Base-by-base conservation (phyloP, 2,797 vertebrate species). In the Sitta carolinensis region DNA sequence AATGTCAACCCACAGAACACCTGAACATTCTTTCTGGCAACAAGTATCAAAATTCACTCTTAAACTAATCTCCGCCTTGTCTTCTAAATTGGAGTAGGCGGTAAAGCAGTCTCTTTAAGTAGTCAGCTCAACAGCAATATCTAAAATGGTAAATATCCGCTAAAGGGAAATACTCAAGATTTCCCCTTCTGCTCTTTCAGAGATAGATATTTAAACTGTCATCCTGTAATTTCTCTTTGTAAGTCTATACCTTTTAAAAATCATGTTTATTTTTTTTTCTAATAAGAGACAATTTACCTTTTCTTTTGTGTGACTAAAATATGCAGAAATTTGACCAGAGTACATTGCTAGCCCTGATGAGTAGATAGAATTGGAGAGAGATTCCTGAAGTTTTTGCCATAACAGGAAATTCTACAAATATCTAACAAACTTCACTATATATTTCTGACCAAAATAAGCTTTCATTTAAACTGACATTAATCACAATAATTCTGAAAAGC, bases 391-490 rank as follows among this genome's bases (percentile, higher is more conserved):
- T 58, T 74, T n/a, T 75, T 76, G 16, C 25, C 25, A 3, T 36
- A 13, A 32, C n/a, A 62, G 12, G 19, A 88, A 86, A 27, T 62
- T 38, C 55, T 87, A 68, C 25, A 72, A 52, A 55, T 47, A 30
- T 9, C 23, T 78, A 29, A 62, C 10, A 87, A 87, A 51, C 11
- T 50, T 79, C 22, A 47, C 9, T 67, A 2, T 51, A 5, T 27
- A 22, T 26, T 84, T 93, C 48, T 85, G 66, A 59, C 16, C 26
- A 85, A 72, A 85, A 80, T 51, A 80, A 81, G 4, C n/a, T 91
- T 85, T 87, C 22, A 27, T 6, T 83, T 84, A 51, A 76, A 42
- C 9, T 15, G 20, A 1, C 45, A 12, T 63, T 64, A 62, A 34
- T 77, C 19, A 26, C 8, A 13, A 6, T 73, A 27, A 54, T 61